phyloP scores from a whole-genome alignment of 1,140 invertebrate species.

The Periplaneta americana region DNA sequence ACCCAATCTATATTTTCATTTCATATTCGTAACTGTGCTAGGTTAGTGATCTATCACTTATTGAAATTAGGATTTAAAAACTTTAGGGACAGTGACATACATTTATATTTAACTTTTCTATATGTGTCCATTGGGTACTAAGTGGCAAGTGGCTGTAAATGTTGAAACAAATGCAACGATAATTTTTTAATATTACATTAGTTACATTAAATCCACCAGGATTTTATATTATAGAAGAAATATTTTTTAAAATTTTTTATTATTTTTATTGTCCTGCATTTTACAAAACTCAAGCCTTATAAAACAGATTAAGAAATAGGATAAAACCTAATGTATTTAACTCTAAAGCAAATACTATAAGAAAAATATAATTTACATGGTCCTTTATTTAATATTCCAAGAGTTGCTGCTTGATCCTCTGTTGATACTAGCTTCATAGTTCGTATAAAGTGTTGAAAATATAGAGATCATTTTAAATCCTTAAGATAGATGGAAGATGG shows the following conservation, averaged over 20 bases:
- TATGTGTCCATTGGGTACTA: not conserved
- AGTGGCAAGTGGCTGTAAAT: not conserved
- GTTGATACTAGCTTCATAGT: not conserved
- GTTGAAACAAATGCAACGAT: not conserved
- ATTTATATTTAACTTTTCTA: not conserved
- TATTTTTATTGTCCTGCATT: not conserved
- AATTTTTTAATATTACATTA: too few relatives aligned
- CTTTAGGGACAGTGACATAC: not conserved
- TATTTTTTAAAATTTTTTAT: not conserved
- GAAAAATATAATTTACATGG: not conserved
- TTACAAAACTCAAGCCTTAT: not conserved
- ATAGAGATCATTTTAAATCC: not conserved
- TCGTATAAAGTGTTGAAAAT: not conserved
- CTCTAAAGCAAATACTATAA: not conserved
- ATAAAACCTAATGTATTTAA: not conserved
- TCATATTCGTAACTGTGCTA: not conserved
- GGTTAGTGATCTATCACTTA: not conserved
- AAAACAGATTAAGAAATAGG: not conserved
- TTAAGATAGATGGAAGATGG: not conserved
- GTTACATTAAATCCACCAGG: not conserved
- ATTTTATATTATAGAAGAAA: not conserved
- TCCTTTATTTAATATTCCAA: not conserved
- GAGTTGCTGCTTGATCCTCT: not conserved
- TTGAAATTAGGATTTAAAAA: not conserved
- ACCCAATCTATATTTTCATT: not conserved